These are phyloP conservation scores for Ceratosolen solmsi DNA, from an alignment of 1,140 invertebrate genomes.

Conservation along the genomic window DNA sequence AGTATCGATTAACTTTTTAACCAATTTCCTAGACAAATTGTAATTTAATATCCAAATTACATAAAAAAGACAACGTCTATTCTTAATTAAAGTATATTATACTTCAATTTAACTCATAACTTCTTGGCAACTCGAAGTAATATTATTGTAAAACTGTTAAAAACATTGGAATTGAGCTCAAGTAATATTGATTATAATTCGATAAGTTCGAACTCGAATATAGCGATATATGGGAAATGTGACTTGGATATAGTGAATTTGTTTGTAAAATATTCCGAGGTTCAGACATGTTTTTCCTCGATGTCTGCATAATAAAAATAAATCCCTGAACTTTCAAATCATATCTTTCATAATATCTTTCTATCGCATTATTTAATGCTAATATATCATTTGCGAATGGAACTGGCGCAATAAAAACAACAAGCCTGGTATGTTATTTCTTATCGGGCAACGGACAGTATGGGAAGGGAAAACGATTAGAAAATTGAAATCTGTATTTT, in stretches of 20 bases:
- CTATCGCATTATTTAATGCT: slow-evolving; percentile 29
- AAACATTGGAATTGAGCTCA: too few relatives aligned
- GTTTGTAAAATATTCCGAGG: background rate
- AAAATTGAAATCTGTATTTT: slow-evolving; percentile 35
- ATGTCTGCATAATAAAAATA: background rate
- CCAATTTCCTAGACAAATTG: background rate
- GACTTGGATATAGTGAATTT: too few relatives aligned
- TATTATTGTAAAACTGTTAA: too few relatives aligned
- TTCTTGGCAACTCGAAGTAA: too few relatives aligned
- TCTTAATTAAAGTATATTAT: too few relatives aligned
- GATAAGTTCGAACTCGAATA: too few relatives aligned
- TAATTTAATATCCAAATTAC: too few relatives aligned
- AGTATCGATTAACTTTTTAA: background rate
- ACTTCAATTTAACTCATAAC: too few relatives aligned
- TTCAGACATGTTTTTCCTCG: background rate
- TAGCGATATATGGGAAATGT: too few relatives aligned
- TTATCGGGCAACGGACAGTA: background rate
- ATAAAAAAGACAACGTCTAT: too few relatives aligned
- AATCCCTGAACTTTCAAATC: slow-evolving; percentile 17
- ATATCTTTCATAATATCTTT: slow-evolving; percentile 24
- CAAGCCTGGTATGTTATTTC: background rate
- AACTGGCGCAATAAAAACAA: background rate
- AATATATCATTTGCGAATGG: slow-evolving; percentile 30
- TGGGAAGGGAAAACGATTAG: background rate
- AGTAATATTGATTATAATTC: too few relatives aligned